These are phyloP conservation scores for Xenus cinereus DNA, from an alignment of 2,113 vertebrate genomes.

Conservation along the genomic window DNA sequence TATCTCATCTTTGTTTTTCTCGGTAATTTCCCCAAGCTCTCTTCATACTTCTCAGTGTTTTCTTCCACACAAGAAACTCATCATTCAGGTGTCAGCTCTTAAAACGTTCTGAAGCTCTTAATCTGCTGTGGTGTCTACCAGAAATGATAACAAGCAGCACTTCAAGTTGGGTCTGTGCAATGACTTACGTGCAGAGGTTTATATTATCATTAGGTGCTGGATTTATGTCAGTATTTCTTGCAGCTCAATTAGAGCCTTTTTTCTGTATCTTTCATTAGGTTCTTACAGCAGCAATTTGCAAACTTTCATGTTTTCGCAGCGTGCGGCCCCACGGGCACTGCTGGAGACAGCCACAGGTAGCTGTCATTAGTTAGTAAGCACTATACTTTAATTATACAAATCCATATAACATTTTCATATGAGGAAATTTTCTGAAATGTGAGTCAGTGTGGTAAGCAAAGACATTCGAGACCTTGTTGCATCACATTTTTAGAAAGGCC, in stretches of 20 bases:
- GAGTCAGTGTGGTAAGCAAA: neutral
- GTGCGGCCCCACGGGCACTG: accelerated
- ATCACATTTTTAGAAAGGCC: neutral
- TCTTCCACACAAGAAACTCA: neutral
- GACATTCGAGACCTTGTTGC: neutral
- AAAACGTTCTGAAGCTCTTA: neutral
- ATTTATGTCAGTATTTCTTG: neutral
- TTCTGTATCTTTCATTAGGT: neutral
- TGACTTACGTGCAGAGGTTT: neutral
- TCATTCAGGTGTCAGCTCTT: neutral
- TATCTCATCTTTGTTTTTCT: neutral
- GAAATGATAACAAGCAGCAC: accelerated
- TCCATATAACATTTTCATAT: neutral
- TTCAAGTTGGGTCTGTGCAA: neutral
- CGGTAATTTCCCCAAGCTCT: accelerated
- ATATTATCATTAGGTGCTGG: neutral
- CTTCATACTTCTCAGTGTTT: neutral
- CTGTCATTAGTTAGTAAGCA: neutral
- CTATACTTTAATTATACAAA: neutral
- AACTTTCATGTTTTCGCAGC: neutral
- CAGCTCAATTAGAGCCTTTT: neutral
- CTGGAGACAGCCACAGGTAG: neutral
- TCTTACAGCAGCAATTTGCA: neutral
- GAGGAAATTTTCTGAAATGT: neutral
- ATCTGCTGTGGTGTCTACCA: neutral